Percentiles rank a stretch among this genome's conserved stretches.
These are phyloP conservation scores for Coecobrya sp. DNA, from an alignment of 2,888 invertebrate species.

Conservation along the genomic window DNA sequence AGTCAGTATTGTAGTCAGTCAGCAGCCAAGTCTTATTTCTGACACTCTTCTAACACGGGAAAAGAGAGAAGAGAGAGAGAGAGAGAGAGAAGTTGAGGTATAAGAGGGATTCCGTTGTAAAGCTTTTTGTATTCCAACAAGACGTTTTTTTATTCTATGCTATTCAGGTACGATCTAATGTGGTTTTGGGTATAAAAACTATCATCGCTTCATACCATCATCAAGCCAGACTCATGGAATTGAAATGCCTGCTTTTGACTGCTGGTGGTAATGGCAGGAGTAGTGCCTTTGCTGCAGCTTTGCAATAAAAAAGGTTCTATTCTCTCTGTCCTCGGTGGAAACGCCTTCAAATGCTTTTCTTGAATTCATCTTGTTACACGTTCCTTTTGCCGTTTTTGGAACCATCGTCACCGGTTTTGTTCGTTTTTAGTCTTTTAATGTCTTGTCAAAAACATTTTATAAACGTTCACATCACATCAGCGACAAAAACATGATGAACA, in stretches of 20 bases:
- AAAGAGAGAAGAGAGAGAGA: too few relatives aligned
- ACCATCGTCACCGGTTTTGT: neutral
- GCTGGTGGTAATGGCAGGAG: neutral
- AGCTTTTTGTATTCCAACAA: constrained; percentile 52
- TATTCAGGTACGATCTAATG: constrained; percentile 45
- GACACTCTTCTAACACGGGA: neutral
- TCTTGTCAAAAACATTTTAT: constrained; percentile 10
- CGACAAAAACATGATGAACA: constrained; percentile 33
- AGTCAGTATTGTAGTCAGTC: constrained; percentile 23
- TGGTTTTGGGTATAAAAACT: constrained; percentile 50
- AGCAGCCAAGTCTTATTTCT: constrained; percentile 20
- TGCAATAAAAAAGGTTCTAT: constrained; percentile 63
- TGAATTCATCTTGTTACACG: constrained; percentile 12
- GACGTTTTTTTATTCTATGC: constrained; percentile 52
- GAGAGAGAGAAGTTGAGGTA: neutral
- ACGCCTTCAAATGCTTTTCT: constrained; percentile 34
- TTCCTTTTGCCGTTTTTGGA: neutral
- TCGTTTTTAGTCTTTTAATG: neutral
- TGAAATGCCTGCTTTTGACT: constrained; percentile 74
- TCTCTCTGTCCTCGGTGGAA: constrained; percentile 16
- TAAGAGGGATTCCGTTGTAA: neutral
- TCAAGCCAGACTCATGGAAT: neutral
- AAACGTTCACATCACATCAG: neutral
- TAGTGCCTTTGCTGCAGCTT: neutral
- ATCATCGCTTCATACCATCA: constrained; percentile 22